A percentile compares a stretch with the other conserved stretches of the same genome.
Evolutionary conservation across 1,140 invertebrate genomes (phyloP).

Genomic region (Drosophila bifasciata): DNA sequence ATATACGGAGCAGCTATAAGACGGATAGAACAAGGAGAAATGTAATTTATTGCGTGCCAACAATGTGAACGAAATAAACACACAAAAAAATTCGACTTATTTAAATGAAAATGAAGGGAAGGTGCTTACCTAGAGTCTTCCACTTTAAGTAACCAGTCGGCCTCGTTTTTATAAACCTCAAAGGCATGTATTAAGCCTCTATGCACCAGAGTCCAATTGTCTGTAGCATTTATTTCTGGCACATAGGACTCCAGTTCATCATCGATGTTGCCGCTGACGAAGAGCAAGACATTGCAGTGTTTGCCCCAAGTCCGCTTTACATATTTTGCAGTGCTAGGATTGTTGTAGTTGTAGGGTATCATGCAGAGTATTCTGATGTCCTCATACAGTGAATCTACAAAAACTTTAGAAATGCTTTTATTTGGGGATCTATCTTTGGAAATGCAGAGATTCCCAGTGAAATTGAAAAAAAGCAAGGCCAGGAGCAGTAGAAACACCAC

Average conservation of each 20-base stretch:
- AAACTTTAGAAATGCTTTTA: too few relatives aligned
- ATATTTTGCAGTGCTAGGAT: slow-evolving; percentile 22
- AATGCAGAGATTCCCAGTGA: neutral
- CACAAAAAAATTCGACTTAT: too few relatives aligned
- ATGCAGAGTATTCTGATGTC: slow-evolving; percentile 40
- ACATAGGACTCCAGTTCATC: slow-evolving; percentile 46
- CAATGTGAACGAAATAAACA: too few relatives aligned
- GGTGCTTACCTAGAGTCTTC: slow-evolving; percentile 49
- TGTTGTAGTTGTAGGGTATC: slow-evolving; percentile 36
- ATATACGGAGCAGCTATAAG: slow-evolving; percentile 25
- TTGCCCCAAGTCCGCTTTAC: slow-evolving; percentile 52
- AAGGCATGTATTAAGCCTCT: slow-evolving; percentile 33
- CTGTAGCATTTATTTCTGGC: slow-evolving; percentile 25
- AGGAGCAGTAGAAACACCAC: slow-evolving; percentile 19
- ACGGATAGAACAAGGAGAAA: neutral
- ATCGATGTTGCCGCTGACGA: slow-evolving; percentile 41
- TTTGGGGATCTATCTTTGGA: neutral
- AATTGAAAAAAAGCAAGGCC: slow-evolving; percentile 14
- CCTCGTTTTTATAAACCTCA: slow-evolving; percentile 20
- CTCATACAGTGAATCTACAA: slow-evolving; percentile 20
- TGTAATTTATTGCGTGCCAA: too few relatives aligned
- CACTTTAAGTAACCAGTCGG: slow-evolving; percentile 51
- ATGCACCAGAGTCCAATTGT: slow-evolving; percentile 50
- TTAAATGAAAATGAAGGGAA: neutral
- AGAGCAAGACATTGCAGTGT: slow-evolving; percentile 47